Evolutionary conservation across 2,888 invertebrate species (phyloP).

Genomic region (Quadroppia sp.): DNA sequence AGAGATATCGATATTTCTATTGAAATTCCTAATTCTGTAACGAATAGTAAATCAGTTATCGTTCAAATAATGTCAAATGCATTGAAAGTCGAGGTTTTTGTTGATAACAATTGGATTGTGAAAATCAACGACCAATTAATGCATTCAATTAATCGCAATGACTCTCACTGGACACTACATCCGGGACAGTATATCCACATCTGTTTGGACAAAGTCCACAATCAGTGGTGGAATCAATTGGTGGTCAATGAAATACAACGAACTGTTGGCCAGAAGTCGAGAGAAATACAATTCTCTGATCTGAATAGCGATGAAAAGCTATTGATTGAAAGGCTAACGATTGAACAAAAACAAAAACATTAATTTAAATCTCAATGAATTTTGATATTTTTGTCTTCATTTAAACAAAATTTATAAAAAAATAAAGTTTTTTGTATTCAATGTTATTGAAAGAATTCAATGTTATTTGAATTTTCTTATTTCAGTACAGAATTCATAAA

Average conservation of each 20-base stretch:
- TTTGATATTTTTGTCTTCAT: too few relatives aligned
- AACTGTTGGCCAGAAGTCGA: not conserved
- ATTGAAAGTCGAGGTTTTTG: not conserved
- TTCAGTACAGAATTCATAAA: too few relatives aligned
- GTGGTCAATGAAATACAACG: not conserved
- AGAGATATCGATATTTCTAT: conserved; percentile 14
- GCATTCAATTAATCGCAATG: not conserved
- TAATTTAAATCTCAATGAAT: too few relatives aligned
- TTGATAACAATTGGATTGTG: not conserved
- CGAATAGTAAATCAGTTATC: conserved; percentile 5
- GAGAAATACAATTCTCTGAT: conserved; percentile 24
- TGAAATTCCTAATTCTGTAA: not conserved
- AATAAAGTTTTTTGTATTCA: too few relatives aligned
- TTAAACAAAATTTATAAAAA: too few relatives aligned
- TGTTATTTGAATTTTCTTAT: too few relatives aligned
- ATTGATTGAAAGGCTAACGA: not conserved
- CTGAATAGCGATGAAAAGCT: not conserved
- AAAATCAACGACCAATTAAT: conserved; percentile 3
- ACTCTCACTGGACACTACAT: conserved; percentile 14
- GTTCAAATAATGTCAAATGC: not conserved
- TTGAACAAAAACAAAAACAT: not conserved
- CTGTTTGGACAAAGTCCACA: not conserved
- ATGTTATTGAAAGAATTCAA: too few relatives aligned
- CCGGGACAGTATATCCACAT: conserved; percentile 12
- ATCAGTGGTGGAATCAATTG: conserved; percentile 16